Conservation (phyloP, 2,113 vertebrate genomes). For the Tympanuchus pallidicinctus region DNA sequence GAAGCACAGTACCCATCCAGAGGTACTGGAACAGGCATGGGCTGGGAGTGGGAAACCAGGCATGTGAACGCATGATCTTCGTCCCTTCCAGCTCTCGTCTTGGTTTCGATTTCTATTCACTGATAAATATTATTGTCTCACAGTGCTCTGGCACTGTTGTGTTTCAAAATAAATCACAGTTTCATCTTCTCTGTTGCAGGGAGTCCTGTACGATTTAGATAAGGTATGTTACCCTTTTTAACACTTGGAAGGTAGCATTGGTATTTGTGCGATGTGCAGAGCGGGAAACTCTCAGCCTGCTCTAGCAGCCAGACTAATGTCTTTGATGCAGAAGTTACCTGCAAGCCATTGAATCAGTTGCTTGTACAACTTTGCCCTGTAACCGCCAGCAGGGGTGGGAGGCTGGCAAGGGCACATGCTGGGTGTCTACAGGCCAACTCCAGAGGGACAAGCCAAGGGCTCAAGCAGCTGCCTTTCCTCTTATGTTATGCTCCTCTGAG, state of each 20-base stretch:
- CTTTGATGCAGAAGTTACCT: background rate
- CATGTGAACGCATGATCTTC: background rate
- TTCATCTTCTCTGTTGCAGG: slow-evolving; percentile 79
- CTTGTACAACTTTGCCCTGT: background rate
- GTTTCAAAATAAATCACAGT: slow-evolving; percentile 34
- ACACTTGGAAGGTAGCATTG: background rate
- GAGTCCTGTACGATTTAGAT: slow-evolving; percentile 96
- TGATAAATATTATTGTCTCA: background rate
- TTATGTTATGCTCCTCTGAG: background rate
- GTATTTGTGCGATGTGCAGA: fast-evolving
- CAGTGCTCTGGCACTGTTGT: background rate
- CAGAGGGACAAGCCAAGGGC: background rate
- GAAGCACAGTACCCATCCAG: background rate
- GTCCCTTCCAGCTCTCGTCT: background rate
- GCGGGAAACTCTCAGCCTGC: background rate
- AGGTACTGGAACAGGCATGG: background rate
- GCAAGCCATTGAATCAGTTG: background rate
- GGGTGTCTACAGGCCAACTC: background rate
- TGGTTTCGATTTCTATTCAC: background rate
- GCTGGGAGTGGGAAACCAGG: background rate
- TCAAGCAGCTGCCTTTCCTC: background rate
- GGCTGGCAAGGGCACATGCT: background rate
- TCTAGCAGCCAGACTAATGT: background rate
- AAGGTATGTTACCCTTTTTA: slow-evolving; percentile 84
- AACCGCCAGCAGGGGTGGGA: background rate